Evolutionary conservation across 2,888 invertebrate genomes (phyloP).

Genomic region (Tupiocoris notatus): DNA sequence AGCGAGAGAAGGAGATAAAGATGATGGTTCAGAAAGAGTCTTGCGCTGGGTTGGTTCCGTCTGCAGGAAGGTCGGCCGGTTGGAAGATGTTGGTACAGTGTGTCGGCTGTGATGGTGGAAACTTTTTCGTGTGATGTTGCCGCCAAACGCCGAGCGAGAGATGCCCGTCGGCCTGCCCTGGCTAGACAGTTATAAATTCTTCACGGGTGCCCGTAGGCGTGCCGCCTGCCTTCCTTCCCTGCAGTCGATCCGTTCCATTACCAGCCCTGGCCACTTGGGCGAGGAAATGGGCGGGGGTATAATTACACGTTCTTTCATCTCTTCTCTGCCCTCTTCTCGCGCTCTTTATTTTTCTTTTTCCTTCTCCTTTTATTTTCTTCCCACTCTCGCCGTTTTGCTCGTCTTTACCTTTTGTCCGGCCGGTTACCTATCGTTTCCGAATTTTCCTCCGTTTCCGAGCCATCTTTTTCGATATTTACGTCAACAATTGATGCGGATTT

Average conservation of each 20-base stretch:
- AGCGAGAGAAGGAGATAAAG: no score
- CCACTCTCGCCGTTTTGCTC: not conserved
- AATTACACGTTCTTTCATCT: not conserved
- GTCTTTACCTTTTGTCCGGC: no score
- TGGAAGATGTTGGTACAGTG: no score
- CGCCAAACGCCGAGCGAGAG: not conserved
- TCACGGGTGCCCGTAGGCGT: slow-evolving; percentile 30
- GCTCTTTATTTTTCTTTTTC: not conserved
- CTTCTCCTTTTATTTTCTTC: not conserved
- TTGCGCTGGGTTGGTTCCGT: not conserved
- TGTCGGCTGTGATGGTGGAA: not conserved
- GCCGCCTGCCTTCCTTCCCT: not conserved
- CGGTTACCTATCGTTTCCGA: no score
- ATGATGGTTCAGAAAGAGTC: no score
- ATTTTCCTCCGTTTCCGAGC: no score
- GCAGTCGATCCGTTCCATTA: not conserved
- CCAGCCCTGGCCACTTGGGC: not conserved
- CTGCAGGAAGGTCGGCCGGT: not conserved
- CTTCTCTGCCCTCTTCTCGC: not conserved
- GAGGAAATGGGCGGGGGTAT: not conserved
- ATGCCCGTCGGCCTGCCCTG: not conserved
- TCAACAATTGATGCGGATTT: no score
- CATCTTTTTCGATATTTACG: no score
- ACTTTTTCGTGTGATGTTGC: not conserved
- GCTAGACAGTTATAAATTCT: slow-evolving; percentile 44